Conservation (phyloP, 2,113 vertebrate genomes). For the Pycnonotus jocosus region DNA sequence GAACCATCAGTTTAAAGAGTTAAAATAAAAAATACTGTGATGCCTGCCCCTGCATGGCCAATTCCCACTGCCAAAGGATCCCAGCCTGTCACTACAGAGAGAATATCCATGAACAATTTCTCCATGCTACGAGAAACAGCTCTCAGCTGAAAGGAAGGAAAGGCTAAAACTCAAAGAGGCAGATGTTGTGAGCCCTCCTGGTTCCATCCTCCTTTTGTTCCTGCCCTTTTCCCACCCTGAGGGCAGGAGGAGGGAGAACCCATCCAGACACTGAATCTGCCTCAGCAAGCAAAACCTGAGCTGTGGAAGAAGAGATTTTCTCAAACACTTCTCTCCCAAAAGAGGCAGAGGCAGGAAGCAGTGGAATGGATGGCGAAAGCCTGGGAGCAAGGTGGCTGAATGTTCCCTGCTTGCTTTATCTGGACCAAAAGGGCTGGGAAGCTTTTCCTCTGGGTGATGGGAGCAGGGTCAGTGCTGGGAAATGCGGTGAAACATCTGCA, state of each 20-base stretch:
- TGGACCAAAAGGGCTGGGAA: background rate
- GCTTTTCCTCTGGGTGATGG: background rate
- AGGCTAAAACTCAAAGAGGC: background rate
- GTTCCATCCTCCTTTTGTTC: background rate
- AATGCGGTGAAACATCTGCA: background rate
- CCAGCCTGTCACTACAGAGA: background rate
- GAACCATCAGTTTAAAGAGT: background rate
- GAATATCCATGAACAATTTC: background rate
- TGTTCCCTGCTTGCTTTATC: background rate
- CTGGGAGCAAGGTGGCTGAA: background rate
- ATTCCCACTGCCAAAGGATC: background rate
- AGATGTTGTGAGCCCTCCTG: background rate
- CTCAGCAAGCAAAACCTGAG: accelerated
- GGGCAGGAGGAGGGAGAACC: background rate
- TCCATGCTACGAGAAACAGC: background rate
- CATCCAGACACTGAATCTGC: background rate
- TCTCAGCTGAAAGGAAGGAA: background rate
- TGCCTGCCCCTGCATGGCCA: background rate
- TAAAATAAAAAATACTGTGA: background rate
- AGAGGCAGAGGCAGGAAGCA: background rate
- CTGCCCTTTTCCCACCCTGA: background rate
- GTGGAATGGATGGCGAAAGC: background rate
- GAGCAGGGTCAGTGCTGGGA: background rate
- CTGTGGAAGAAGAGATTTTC: background rate
- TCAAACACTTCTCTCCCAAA: background rate